phyloP scores from a whole-genome alignment of 2,888 invertebrate genomes.

The Drosophila stalkeri region DNA sequence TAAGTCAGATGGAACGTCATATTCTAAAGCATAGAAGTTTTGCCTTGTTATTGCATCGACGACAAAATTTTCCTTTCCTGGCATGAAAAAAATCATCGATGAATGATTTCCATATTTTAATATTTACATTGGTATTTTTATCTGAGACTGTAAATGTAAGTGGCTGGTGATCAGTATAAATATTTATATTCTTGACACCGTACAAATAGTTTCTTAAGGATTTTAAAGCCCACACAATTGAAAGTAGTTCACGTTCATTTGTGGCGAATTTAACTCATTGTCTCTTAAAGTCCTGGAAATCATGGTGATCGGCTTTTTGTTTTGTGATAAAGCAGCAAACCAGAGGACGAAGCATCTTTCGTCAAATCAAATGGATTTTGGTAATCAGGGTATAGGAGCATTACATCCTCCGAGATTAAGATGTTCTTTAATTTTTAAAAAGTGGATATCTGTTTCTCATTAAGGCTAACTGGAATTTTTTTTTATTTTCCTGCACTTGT shows the following conservation, averaged over 20 bases:
- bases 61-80: background rate
- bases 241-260: background rate
- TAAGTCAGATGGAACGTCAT: background rate
- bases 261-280: background rate
- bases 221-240: background rate
- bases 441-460: too few species aligned
- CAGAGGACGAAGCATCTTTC: conserved; percentile 1
- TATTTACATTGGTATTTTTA: too few species aligned
- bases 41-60: background rate
- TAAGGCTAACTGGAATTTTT: too few species aligned
- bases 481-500: too few species aligned
- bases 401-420: too few species aligned
- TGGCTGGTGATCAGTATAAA: too few species aligned
- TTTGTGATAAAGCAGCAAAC: background rate
- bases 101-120: background rate
- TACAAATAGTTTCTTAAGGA: background rate
- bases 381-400: too few species aligned
- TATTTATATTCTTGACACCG: too few species aligned
- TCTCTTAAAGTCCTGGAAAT: background rate
- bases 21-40: background rate
- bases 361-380: too few species aligned
- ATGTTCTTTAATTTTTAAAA: too few species aligned
- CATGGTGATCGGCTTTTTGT: background rate
- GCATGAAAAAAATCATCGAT: background rate
- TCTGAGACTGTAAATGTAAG: background rate